Percentiles rank a stretch among this genome's conserved stretches.
These are phyloP conservation scores for Procambarus clarkii DNA, from an alignment of 1,140 invertebrate species.

Conservation along the genomic window DNA sequence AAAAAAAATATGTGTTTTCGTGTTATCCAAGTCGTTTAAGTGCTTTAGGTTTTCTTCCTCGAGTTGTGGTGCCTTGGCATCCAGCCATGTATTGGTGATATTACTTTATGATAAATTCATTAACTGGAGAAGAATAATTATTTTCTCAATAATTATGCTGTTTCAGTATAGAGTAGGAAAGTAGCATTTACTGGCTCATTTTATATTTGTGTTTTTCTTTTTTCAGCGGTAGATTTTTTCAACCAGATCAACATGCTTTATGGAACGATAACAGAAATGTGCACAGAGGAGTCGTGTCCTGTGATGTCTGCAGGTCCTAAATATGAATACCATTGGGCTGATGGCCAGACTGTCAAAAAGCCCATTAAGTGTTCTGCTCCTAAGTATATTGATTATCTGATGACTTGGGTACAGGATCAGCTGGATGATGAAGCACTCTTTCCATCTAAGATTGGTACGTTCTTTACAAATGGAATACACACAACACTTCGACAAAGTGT, in stretches of 20 bases:
- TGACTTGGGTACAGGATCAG: constrained; percentile 99
- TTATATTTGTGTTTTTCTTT: constrained; percentile 63
- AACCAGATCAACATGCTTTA: constrained; percentile 97
- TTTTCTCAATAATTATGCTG: too few species aligned
- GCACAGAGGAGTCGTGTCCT: constrained; percentile 97
- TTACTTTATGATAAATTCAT: too few species aligned
- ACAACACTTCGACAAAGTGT: too few species aligned
- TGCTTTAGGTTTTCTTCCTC: too few species aligned
- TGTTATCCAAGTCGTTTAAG: too few species aligned
- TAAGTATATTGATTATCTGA: constrained; percentile 99
- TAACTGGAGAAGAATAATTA: too few species aligned
- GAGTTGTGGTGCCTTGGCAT: too few species aligned
- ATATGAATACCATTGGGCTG: constrained; percentile 99
- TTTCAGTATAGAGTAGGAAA: too few species aligned
- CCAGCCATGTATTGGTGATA: too few species aligned
- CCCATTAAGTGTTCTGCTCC: constrained; percentile 99
- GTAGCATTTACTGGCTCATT: too few species aligned
- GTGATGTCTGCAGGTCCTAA: constrained; percentile 95
- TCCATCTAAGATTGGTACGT: constrained; percentile 97
- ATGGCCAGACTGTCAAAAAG: constrained; percentile 98
- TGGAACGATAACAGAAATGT: constrained; percentile 99
- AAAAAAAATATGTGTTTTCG: too few species aligned
- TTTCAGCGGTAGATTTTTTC: constrained; percentile 85
- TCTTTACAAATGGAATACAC: neutral
- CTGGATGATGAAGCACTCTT: constrained; percentile 98